Evolutionary conservation across 2,888 invertebrate genomes (phyloP), one percentile per base, ranked within the genome.

Genomic region (Drosophila tripunctata): DNA sequence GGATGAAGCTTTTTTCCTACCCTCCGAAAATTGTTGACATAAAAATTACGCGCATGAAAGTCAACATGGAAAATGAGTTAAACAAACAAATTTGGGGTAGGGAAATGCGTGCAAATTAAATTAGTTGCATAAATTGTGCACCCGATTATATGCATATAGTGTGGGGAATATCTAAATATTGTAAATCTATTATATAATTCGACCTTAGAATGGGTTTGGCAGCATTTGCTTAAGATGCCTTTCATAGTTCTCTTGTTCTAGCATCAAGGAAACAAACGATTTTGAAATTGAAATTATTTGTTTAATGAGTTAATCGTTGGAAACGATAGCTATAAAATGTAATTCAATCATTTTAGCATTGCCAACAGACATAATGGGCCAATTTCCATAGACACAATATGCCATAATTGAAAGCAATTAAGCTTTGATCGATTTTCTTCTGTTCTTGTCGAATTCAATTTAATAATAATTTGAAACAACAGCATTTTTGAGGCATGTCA

Each of bases 21-120:
- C 36, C 14, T 21, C 5, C 7, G 61, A 47, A 61, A 58, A 56
- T 57, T 83, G 84, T 86, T 83, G 82, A 83, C 78, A 77, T 58
- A 66, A 60, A 79, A 80, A 82, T 86, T 82, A 82, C 84, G 87
- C 87, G 84, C 84, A 77, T 75, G 70, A 77, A 67, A 86, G 75
- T 83, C 65, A 80, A 86, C 78, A 77, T 52, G 71, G 62, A 77
- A 86, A 80, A 80, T 83, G 74, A 83, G 74, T 78, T 63, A 67
- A 75, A 60, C 65, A 77, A 86, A 82, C 83, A 73, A 60, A 21
- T 4, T 4, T 21, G 21, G 17, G 8, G 12, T 7, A 15, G 38
- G 36, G 14, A 7, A 15, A 55, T 24, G 35, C 17, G 24, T 60
- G 33, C 31, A 73, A 67, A 69, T 78, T 64, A 70, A 83, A 79